Evolutionary conservation across 2,888 invertebrate species (phyloP).

Genomic region (Leptopilina myrica): DNA sequence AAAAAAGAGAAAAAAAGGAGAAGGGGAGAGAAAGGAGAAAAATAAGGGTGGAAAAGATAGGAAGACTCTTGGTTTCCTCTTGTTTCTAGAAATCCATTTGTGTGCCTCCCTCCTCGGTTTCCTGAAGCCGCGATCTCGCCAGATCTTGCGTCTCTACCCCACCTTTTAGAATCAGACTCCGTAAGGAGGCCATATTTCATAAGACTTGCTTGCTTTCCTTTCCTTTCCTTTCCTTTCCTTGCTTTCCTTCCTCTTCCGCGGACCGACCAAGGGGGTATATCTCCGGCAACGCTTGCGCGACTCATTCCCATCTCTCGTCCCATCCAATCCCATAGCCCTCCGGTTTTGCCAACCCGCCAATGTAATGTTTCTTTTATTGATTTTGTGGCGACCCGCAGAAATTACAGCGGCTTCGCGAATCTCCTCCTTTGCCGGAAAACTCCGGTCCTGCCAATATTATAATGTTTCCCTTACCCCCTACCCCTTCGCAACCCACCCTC

Average conservation of each 20-base stretch:
- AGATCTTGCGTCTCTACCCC: constrained; percentile 45
- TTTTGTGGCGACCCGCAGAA: constrained; percentile 75
- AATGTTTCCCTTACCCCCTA: background rate
- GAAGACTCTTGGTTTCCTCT: constrained; percentile 48
- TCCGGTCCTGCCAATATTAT: constrained; percentile 37
- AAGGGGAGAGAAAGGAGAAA: background rate
- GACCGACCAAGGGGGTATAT: constrained; percentile 51
- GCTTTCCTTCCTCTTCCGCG: constrained; percentile 51
- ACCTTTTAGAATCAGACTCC: constrained; percentile 61
- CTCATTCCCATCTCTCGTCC: constrained; percentile 72
- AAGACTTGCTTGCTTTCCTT: constrained; percentile 65
- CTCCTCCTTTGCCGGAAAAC: constrained; percentile 44
- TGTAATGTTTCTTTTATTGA: constrained; percentile 77
- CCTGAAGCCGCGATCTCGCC: constrained; percentile 39
- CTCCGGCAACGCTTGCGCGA: constrained; percentile 75
- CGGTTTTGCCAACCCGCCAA: constrained; percentile 69
- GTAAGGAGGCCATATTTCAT: constrained; percentile 76
- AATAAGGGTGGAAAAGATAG: constrained; percentile 9
- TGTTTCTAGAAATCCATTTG: constrained; percentile 54
- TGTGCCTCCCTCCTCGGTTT: constrained; percentile 43
- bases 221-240: constrained; percentile 49
- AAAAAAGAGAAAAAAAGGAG: background rate
- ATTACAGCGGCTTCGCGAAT: constrained; percentile 71
- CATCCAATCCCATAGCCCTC: constrained; percentile 73
- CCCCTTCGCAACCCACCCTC: background rate